Base-by-base conservation (phyloP, 2,797 vertebrate species). In the Microcaecilia unicolor region DNA sequence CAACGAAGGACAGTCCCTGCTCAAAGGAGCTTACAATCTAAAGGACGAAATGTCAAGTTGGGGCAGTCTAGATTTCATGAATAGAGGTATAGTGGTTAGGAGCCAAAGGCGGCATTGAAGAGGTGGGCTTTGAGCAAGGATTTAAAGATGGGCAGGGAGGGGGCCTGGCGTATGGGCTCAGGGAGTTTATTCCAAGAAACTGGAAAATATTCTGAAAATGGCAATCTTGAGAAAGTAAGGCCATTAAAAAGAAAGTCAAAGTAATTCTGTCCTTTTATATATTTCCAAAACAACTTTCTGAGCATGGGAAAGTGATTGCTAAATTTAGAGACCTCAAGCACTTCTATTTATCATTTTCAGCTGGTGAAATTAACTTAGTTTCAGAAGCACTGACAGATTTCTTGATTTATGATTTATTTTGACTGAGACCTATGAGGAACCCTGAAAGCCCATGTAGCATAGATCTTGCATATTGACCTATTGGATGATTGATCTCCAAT, bases 331-430 rank as follows among this genome's bases (percentile, higher is more conserved):
- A 26, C 44, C 48, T 54, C 37, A 41, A 58, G 23, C 19, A 20
- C 16, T 52, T 57, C 37, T 55, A 62, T 67, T 56, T 58, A 33
- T 68, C 47, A 48, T 44, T 51, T 64, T 38, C 46, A 28, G 6
- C 35, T 58, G 26, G 15, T 46, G 44, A 41, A 65, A 57, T 57
- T 58, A 62, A 15, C 22, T 58, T 65, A 16, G 48, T 52, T 55
- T 54, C 37, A 35, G 31, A 41, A 44, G 19, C 18, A 51, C 34
- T 52, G 57, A 44, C 51, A 56, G 31, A 44, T 21, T 48, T 60
- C 44, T 49, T 61, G 38, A 64, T 58, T 60, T 61, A 69, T 47
- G 34, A 45, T 48, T 7, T 39, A 28, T 32, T 55, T 66, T 44
- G 25, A 6, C 22, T 31, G 53, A 56, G 21, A 15, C 34, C 14